Conservation (phyloP, 2,888 invertebrate genomes). For the Drosophila hamatofila region DNA sequence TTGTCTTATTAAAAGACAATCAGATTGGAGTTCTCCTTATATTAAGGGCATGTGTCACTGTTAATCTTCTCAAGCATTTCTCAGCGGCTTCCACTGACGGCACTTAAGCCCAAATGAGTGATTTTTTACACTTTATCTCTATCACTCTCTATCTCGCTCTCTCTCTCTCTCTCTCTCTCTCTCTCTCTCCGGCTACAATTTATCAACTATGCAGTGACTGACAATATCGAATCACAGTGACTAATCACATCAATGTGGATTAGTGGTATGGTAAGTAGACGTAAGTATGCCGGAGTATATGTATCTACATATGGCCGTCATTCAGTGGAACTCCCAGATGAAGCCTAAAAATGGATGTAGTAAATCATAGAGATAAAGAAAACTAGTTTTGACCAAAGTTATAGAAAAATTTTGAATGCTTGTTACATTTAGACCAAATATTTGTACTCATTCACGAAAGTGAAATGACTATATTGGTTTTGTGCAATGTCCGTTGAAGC, state of each 20-base stretch:
- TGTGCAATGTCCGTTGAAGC: no score
- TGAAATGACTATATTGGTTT: no score
- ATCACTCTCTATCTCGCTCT: background rate
- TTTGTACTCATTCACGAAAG: no score
- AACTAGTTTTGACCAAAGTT: background rate
- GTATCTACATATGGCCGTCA: background rate
- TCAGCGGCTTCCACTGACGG: constrained; percentile 35
- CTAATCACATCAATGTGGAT: constrained; percentile 23
- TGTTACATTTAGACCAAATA: no score
- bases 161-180: background rate
- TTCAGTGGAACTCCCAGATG: background rate
- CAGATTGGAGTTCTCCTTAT: constrained; percentile 42
- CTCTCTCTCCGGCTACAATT: background rate
- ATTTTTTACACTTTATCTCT: constrained; percentile 27
- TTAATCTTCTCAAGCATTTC: constrained; percentile 45
- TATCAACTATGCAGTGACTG: constrained; percentile 20
- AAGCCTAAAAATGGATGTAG: background rate
- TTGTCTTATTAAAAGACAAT: constrained; percentile 64
- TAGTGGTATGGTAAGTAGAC: constrained; percentile 11
- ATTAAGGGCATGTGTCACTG: constrained; percentile 50
- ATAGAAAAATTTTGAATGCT: background rate
- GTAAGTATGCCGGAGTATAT: background rate
- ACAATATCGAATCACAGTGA: constrained; percentile 22
- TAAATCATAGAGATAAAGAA: background rate
- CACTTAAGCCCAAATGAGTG: constrained; percentile 39